Evolutionary conservation across 2,113 vertebrate genomes (phyloP).

Genomic region (Cyprinodon variegatus): DNA sequence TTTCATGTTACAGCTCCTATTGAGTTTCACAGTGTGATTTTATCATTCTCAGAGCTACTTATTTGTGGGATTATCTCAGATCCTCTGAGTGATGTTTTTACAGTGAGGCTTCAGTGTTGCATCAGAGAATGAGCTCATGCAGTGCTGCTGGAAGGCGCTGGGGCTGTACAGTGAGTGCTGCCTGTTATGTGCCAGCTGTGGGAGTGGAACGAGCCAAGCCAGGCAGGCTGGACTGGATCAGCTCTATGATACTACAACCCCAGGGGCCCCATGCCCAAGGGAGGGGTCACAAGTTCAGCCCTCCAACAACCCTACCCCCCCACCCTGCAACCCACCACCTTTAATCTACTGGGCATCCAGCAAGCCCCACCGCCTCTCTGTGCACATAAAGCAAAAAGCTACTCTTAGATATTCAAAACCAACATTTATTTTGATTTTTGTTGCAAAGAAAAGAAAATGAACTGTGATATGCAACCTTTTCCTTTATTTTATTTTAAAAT

Average conservation of each 20-base stretch:
- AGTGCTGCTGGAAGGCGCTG: constrained; percentile 25
- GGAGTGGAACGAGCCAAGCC: constrained; percentile 57
- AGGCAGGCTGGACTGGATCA: constrained; percentile 76
- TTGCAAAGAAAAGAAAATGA: constrained; percentile 9
- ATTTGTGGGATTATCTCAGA: constrained; percentile 13
- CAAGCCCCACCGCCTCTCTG: constrained; percentile 43
- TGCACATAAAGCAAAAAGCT: constrained; percentile 3
- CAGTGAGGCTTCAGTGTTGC: constrained; percentile 20
- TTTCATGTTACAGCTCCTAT: not conserved
- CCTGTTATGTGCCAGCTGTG: constrained; percentile 70
- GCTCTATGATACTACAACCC: constrained; percentile 71
- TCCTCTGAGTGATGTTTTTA: constrained; percentile 17
- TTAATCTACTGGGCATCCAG: constrained; percentile 69
- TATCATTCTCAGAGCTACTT: not conserved
- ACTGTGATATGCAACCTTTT: not conserved
- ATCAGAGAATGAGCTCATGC: constrained; percentile 39
- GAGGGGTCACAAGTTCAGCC: constrained; percentile 81
- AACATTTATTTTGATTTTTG: constrained; percentile 21
- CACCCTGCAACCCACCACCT: too few relatives aligned
- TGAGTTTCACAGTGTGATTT: not conserved
- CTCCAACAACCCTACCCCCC: constrained; percentile 30
- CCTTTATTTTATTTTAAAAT: constrained; percentile 27
- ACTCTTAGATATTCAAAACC: constrained; percentile 1
- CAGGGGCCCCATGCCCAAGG: constrained; percentile 64
- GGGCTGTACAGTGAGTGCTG: constrained; percentile 53